phyloP scores from a whole-genome alignment of 1,140 invertebrate genomes.

The Brachionus rotundiformis region DNA sequence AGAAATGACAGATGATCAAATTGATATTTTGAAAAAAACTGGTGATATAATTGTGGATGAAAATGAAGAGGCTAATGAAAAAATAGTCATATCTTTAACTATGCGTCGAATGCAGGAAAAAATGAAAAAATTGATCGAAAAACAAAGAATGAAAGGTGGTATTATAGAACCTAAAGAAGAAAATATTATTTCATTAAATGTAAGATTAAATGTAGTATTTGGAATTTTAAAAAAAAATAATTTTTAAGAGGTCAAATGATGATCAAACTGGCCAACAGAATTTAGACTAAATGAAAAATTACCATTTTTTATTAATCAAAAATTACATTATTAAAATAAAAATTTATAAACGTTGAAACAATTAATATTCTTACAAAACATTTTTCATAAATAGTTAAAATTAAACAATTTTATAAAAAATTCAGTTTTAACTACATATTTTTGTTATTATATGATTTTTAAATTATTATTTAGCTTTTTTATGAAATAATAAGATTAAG shows the following conservation, averaged over 20 bases:
- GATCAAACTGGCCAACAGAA: not conserved
- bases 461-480: too few relatives aligned
- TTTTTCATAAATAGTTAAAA: too few relatives aligned
- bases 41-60: not conserved
- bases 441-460: too few relatives aligned
- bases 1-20: not conserved
- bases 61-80: not conserved
- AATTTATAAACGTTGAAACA: not conserved
- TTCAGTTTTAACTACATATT: too few relatives aligned
- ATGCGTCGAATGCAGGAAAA: not conserved
- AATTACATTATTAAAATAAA: too few relatives aligned
- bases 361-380: too few relatives aligned
- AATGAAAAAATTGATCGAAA: slow-evolving; percentile 23
- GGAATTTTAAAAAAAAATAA: not conserved
- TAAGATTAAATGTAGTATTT: slow-evolving; percentile 34
- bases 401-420: too few relatives aligned
- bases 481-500: too few relatives aligned
- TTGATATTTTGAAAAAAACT: not conserved
- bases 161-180: slow-evolving; percentile 42
- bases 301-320: too few relatives aligned
- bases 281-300: not conserved
- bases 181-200: not conserved
- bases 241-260: not conserved
- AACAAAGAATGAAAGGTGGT: slow-evolving; percentile 2
- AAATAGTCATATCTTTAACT: not conserved